Percentiles rank a stretch among this genome's conserved stretches.
Evolutionary conservation across 2,888 invertebrate genomes (phyloP).

Genomic region (Caenorhabditis sulstoni): DNA sequence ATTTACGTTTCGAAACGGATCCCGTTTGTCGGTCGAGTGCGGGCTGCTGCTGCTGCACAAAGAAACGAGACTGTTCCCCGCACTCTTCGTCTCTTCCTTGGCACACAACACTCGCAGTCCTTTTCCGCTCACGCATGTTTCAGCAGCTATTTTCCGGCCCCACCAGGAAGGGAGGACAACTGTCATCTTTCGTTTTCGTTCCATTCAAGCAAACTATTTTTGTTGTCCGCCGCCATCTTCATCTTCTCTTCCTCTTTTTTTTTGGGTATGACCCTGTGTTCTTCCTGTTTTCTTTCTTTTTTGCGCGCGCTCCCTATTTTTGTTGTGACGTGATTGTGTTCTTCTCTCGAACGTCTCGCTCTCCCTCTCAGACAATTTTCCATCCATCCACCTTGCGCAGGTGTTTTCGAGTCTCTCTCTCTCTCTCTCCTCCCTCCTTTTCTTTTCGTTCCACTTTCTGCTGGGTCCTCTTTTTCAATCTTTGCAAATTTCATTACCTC

Average conservation of each 20-base stretch:
- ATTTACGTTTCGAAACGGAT: slow-evolving; percentile 6
- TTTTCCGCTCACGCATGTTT: too few relatives aligned
- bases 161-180: too few relatives aligned
- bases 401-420: slow-evolving; percentile 33
- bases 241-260: background rate
- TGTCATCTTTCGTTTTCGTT: slow-evolving; percentile 1
- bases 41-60: background rate
- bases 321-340: slow-evolving; percentile 26
- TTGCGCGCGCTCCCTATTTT: slow-evolving; percentile 5
- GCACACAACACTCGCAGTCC: too few relatives aligned
- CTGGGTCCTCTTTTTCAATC: slow-evolving; percentile 4
- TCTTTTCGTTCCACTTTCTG: slow-evolving; percentile 5
- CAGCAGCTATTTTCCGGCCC: too few relatives aligned
- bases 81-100: background rate
- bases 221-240: background rate
- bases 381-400: slow-evolving; percentile 28
- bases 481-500: slow-evolving; percentile 48
- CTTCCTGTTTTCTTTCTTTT: background rate
- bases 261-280: slow-evolving; percentile 27
- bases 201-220: slow-evolving; percentile 21
- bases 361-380: slow-evolving; percentile 4
- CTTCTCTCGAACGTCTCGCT: slow-evolving; percentile 16
- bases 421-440: slow-evolving; percentile 1
- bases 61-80: background rate
- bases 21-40: background rate